Conservation (phyloP, 2,113 vertebrate genomes). For the Ellobius talpinus region DNA sequence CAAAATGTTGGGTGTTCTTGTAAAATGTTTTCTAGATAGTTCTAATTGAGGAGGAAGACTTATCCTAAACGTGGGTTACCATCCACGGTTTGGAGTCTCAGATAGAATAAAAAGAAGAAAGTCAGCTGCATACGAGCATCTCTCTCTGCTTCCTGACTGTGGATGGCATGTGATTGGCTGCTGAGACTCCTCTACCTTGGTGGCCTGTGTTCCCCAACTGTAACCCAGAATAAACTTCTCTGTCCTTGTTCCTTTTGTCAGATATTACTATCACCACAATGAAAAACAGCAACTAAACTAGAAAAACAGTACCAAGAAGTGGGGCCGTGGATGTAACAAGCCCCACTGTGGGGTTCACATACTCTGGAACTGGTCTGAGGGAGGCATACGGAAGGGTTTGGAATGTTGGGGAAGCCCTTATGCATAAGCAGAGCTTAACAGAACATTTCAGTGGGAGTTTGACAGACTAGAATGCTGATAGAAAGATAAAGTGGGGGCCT, state of each 20-base stretch:
- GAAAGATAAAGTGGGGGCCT: background rate
- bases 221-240: background rate
- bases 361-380: background rate
- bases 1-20: background rate
- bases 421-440: background rate
- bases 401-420: background rate
- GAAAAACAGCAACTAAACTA: background rate
- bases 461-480: background rate
- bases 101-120: too few species aligned
- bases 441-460: background rate
- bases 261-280: background rate
- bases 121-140: too few species aligned
- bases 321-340: background rate
- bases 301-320: background rate
- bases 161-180: background rate
- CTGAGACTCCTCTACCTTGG: background rate
- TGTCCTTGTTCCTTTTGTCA: background rate
- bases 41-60: background rate
- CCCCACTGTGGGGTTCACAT: background rate
- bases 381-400: background rate
- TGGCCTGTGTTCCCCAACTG: background rate
- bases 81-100: background rate
- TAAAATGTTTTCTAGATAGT: background rate
- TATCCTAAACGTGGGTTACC: background rate
- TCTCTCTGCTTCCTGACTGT: background rate